A percentile compares a stretch with the other conserved stretches of the same genome.
Conservation (phyloP, 2,113 vertebrate species). For the Poecile atricapillus region DNA sequence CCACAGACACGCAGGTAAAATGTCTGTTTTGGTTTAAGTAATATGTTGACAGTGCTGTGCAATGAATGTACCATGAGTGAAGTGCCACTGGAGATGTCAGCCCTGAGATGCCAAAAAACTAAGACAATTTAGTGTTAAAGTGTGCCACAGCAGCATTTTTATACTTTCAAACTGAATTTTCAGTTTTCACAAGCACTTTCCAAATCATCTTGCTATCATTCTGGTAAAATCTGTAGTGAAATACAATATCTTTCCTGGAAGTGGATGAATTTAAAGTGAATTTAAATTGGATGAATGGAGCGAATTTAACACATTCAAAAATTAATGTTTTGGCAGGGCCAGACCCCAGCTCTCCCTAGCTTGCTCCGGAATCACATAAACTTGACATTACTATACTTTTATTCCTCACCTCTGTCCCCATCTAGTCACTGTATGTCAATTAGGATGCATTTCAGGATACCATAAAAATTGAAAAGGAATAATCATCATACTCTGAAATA, state of each 20-base stretch:
- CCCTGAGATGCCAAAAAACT: not conserved
- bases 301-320: not conserved
- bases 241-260: not conserved
- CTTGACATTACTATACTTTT: not conserved
- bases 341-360: not conserved
- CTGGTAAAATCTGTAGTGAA: not conserved
- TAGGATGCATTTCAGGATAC: not conserved
- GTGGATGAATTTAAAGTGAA: too few species aligned
- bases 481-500: not conserved
- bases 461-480: not conserved
- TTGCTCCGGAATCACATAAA: not conserved
- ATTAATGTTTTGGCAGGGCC: not conserved
- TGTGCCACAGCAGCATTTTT: not conserved
- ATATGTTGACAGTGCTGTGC: not conserved
- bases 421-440: not conserved
- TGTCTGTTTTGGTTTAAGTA: not conserved
- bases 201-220: not conserved
- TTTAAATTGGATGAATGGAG: too few species aligned
- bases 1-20: not conserved
- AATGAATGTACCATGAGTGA: not conserved
- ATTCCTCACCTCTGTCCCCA: not conserved
- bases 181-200: not conserved
- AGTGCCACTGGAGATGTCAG: not conserved
- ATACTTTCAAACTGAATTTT: not conserved
- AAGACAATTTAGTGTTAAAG: not conserved